Base-by-base conservation (phyloP, 2,113 vertebrate genomes). In the Cyphomyrus plagiostoma region DNA sequence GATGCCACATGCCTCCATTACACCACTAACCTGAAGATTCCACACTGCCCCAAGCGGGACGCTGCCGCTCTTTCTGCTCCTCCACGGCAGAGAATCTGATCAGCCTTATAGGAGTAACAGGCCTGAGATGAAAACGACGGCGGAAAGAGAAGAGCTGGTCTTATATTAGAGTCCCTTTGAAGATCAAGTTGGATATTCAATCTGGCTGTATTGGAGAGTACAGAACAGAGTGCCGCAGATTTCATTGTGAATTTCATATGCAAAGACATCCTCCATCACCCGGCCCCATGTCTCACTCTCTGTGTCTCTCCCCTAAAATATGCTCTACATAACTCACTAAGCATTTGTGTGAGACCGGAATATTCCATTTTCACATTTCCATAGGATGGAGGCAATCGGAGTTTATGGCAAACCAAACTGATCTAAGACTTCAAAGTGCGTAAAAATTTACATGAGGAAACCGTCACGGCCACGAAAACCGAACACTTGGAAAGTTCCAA, bases 121-220 rank as follows among this genome's bases (percentile, higher is more conserved):
- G 48, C 6, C 45, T 30, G n/a, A 87, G 85, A 87, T 87, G 85
- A 87, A 87, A 56, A 87, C 46, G 50, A 21, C 26, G 0, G 15
- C 5, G 50, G 30, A 39, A 56, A 35, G 50, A 56, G 85, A 86
- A 86, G 50, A 50, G 11, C 49, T 87, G 35, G 85, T 87, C 49
- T 48, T 87, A 87, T 56, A 87, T 87, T 87, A 87, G 50, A 53
- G 26, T 30, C n/a, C 85, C 85, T 87, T 87, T 87, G 85, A 87
- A 87, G 85, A 87, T 53, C 8, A 35, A 87, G 49, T 35, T 48
- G 48, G 85, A 86, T 86, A 53, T 52, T 46, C 85, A 30, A 26
- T 87, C 85, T 21, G 50, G 85, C 50, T 56, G 85, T 48, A 53
- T 53, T 87, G 85, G 50, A 53, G n/a, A n/a, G n/a, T 35, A 35